phyloP scores from a whole-genome alignment of 2,113 vertebrate genomes.

The Cromileptes altivelis region DNA sequence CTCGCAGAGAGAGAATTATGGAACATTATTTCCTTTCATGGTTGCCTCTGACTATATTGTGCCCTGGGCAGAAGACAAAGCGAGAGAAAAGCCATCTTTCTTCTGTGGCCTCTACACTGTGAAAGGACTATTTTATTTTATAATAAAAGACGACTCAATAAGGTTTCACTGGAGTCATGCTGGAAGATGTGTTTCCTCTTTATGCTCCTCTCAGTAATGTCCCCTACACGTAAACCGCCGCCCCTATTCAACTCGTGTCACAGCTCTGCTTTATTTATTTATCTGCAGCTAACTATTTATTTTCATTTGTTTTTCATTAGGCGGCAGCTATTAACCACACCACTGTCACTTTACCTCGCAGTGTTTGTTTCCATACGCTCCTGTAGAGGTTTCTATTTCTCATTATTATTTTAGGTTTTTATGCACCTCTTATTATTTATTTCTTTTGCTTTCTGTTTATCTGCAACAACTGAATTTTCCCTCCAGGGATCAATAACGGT shows the following conservation, averaged over 20 bases:
- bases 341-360: too few species aligned
- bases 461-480: too few species aligned
- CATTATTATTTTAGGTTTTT: too few species aligned
- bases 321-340: too few species aligned
- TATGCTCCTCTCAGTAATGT: not conserved
- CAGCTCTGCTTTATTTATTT: too few species aligned
- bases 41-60: not conserved
- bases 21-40: constrained; percentile 4
- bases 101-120: constrained; percentile 11
- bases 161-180: not conserved
- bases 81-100: constrained; percentile 6
- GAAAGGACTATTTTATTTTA: not conserved
- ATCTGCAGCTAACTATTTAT: too few species aligned
- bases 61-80: constrained; percentile 1
- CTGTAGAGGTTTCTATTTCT: too few species aligned
- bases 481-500: too few species aligned
- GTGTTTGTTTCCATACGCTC: too few species aligned
- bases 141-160: constrained; percentile 7
- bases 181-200: not conserved
- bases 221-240: not conserved
- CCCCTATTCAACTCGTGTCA: not conserved
- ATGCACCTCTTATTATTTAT: too few species aligned
- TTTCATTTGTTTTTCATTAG: too few species aligned
- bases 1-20: constrained; percentile 1
- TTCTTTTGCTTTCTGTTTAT: too few species aligned